Conservation (phyloP, 2,888 invertebrate species). For the Epiperipatus broadwayi region DNA sequence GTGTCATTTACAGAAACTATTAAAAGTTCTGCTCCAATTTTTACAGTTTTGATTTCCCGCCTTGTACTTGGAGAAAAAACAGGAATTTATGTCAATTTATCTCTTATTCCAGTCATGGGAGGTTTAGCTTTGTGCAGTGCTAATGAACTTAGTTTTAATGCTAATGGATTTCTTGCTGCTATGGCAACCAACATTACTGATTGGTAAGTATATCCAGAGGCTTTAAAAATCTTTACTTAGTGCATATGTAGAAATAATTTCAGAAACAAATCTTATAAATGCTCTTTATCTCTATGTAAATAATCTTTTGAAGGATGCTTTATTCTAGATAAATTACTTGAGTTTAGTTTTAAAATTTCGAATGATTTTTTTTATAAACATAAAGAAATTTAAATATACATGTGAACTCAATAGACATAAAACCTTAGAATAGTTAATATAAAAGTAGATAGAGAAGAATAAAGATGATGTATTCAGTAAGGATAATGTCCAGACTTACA, state of each 20-base stretch:
- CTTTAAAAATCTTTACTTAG: no score
- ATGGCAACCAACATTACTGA: conserved; percentile 58
- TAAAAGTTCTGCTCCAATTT: conserved; percentile 56
- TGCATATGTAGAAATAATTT: not conserved
- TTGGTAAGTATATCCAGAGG: conserved; percentile 32
- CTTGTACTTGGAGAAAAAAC: conserved; percentile 38
- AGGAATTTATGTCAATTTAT: conserved; percentile 45
- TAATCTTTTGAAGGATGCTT: not conserved
- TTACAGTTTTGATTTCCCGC: conserved; percentile 52
- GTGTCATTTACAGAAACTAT: conserved; percentile 63
- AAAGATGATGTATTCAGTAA: no score
- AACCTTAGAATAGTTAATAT: no score
- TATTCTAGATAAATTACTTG: no score
- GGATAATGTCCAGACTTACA: no score
- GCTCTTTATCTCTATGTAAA: not conserved
- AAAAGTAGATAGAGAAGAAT: no score
- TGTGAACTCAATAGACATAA: no score
- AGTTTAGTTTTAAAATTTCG: no score
- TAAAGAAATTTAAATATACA: no score
- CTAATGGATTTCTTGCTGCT: conserved; percentile 49
- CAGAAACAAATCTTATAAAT: not conserved
- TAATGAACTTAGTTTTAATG: conserved; percentile 54
- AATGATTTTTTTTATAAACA: no score
- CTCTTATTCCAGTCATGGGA: conserved; percentile 53
- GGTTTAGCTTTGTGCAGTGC: conserved; percentile 53